phyloP scores from a whole-genome alignment of 2,797 vertebrate genomes.

The Mus spretus region DNA sequence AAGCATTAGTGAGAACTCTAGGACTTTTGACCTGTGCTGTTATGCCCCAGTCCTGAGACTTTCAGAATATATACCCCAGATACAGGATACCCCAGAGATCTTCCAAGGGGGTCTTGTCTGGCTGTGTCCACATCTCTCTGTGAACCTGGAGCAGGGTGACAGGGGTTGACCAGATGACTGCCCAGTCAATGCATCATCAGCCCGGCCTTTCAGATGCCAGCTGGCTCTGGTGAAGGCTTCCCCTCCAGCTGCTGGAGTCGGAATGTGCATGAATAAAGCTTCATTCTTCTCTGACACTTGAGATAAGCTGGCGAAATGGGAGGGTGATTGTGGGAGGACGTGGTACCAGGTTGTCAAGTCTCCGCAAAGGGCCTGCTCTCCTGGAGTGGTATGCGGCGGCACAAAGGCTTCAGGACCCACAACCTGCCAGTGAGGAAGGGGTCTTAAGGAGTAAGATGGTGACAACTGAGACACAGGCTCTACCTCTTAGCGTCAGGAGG shows the following conservation, averaged over 20 bases:
- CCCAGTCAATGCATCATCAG: not conserved
- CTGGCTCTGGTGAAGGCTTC: conserved; percentile 72
- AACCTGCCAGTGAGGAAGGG: conserved; percentile 33
- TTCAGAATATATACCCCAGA: not conserved
- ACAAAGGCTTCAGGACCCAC: not conserved
- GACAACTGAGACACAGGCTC: not conserved
- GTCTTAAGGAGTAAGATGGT: conserved; percentile 53
- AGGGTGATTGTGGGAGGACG: conserved; percentile 80
- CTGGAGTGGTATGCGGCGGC: not conserved
- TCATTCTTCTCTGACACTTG: conserved; percentile 89
- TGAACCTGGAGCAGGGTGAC: not conserved
- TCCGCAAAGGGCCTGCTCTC: conserved; percentile 66
- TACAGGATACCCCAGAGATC: not conserved
- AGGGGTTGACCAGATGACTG: not conserved
- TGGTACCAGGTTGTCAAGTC: conserved; percentile 88
- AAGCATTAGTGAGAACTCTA: not conserved
- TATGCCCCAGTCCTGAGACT: not conserved
- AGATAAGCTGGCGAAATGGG: conserved; percentile 86
- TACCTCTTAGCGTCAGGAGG: not conserved
- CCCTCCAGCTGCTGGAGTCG: conserved; percentile 54
- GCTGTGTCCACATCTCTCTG: not conserved
- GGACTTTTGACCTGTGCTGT: not conserved
- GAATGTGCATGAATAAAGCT: conserved; percentile 82
- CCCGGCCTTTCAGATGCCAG: conserved; percentile 22
- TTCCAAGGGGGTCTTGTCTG: not conserved